phyloP scores from a whole-genome alignment of 1,140 invertebrate species.

The Listronotus bonariensis region DNA sequence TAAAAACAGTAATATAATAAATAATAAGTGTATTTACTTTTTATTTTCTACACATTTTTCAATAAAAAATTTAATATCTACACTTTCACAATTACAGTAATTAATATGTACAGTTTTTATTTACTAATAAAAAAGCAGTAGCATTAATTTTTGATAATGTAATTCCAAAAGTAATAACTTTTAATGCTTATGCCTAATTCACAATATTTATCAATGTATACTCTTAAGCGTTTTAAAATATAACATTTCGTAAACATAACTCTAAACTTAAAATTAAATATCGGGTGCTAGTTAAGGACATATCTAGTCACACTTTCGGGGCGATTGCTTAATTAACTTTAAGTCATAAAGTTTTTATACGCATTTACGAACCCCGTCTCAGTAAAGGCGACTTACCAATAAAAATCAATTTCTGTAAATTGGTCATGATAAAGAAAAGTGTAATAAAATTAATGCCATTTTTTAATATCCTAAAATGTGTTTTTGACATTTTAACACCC shows the following conservation, averaged over 20 bases:
- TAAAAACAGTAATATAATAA: conserved; percentile 12
- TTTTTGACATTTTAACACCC: too few species aligned
- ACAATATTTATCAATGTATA: conserved; percentile 19
- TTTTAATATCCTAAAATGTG: too few species aligned
- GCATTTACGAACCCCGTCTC: too few species aligned
- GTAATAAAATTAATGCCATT: too few species aligned
- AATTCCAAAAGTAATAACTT: conserved; percentile 36
- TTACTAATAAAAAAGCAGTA: conserved; percentile 30
- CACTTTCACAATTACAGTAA: conserved; percentile 47
- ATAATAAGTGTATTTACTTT: conserved; percentile 34
- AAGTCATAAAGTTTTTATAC: too few species aligned
- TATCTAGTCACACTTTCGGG: too few species aligned
- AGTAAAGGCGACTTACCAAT: too few species aligned
- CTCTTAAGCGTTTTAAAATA: conserved; percentile 16
- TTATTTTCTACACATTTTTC: conserved; percentile 36
- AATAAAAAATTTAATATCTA: conserved; percentile 52
- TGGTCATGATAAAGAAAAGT: too few species aligned
- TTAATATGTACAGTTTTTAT: conserved; percentile 33
- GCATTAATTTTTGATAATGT: conserved; percentile 33
- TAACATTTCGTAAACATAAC: conserved; percentile 2
- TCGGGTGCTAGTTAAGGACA: neutral
- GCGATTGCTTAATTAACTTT: too few species aligned
- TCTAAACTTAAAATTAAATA: conserved; percentile 27
- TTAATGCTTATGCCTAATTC: conserved; percentile 25
- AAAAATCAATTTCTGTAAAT: too few species aligned